Conservation (phyloP, 2,888 invertebrate genomes). For the Xanthorhoe spadicearia region DNA sequence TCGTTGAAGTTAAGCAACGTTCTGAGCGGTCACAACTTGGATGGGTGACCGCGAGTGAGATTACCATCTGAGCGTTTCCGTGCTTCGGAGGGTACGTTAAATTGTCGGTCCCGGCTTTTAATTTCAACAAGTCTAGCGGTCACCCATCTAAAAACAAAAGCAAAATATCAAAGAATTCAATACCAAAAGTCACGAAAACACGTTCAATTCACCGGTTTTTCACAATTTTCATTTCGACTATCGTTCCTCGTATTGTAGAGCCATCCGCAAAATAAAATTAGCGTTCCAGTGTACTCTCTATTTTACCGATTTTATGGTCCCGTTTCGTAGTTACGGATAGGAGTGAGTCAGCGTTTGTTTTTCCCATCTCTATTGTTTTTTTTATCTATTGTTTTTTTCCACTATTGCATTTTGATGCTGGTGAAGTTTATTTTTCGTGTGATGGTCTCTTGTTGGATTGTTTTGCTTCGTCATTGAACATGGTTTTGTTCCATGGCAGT, state of each 20-base stretch:
- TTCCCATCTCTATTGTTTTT: conserved; percentile 15
- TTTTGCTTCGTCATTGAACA: conserved; percentile 36
- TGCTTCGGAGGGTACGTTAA: too few species aligned
- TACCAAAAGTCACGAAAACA: conserved; percentile 34
- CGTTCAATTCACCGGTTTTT: conserved; percentile 39
- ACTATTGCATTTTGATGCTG: conserved; percentile 35
- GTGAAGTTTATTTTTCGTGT: conserved; percentile 46
- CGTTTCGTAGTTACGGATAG: conserved; percentile 31
- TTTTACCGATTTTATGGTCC: conserved; percentile 45
- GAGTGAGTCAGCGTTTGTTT: conserved; percentile 31
- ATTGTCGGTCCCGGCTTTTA: too few species aligned
- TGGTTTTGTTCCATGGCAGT: conserved; percentile 10
- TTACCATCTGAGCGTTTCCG: too few species aligned
- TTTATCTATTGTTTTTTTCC: neutral
- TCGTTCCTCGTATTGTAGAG: conserved; percentile 41
- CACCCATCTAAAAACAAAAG: conserved; percentile 7
- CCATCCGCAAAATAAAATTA: conserved; percentile 53
- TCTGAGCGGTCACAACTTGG: too few species aligned
- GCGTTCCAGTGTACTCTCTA: conserved; percentile 42
- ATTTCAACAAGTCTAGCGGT: neutral
- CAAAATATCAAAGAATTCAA: conserved; percentile 24
- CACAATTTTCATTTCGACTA: conserved; percentile 44
- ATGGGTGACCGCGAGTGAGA: too few species aligned
- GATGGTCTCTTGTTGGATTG: conserved; percentile 39
- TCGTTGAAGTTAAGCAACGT: too few species aligned